Percentiles rank a stretch among this genome's conserved stretches.
These are phyloP conservation scores for Epinephelus awoara DNA, from an alignment of 2,797 vertebrate genomes.

Conservation along the genomic window DNA sequence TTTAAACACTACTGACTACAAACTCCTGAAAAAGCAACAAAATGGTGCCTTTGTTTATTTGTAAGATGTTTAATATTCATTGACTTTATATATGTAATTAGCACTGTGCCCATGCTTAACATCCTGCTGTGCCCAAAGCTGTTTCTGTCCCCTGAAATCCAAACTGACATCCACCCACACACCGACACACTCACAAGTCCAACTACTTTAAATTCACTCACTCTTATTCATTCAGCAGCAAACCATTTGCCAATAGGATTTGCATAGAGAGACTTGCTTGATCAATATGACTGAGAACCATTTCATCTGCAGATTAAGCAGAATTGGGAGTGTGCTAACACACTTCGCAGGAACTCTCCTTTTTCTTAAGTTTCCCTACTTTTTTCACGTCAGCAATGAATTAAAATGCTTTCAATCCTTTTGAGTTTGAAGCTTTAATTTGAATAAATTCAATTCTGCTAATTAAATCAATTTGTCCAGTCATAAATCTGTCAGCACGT, in stretches of 20 bases:
- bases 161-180: conserved; percentile 41
- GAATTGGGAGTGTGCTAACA: neutral
- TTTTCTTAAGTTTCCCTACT: neutral
- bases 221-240: conserved; percentile 21
- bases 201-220: conserved; percentile 27
- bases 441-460: neutral
- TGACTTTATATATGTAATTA: conserved; percentile 28
- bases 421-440: conserved; percentile 8
- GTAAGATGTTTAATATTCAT: neutral
- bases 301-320: conserved; percentile 16
- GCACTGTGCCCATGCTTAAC: conserved; percentile 1
- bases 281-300: conserved; percentile 30
- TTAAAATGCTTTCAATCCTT: neutral
- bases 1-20: too few species aligned
- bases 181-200: conserved; percentile 3
- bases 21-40: too few species aligned
- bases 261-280: conserved; percentile 20
- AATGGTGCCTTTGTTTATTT: too few species aligned
- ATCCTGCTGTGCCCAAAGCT: conserved; percentile 36
- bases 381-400: neutral
- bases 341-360: neutral
- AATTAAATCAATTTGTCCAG: conserved; percentile 9
- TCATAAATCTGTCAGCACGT: neutral
- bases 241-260: conserved; percentile 5
- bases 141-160: conserved; percentile 26